These are phyloP conservation scores for Botia kubotai DNA, from an alignment of 2,797 vertebrate genomes.

Conservation along the genomic window DNA sequence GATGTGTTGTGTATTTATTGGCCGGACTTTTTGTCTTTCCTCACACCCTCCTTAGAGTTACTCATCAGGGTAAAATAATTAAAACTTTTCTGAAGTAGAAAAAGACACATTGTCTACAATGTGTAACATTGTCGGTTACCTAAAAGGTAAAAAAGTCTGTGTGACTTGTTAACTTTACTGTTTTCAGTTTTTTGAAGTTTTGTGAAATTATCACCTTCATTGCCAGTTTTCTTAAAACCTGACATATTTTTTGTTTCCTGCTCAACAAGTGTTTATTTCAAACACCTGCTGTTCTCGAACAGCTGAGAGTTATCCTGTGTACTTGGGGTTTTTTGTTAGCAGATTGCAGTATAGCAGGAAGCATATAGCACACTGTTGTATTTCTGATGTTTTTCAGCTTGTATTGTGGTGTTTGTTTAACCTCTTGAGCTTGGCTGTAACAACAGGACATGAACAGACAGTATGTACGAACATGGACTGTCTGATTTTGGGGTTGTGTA, in stretches of 20 bases:
- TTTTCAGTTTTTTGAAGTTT: neutral
- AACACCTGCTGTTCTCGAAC: neutral
- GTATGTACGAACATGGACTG: neutral
- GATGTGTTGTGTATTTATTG: no score
- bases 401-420: neutral
- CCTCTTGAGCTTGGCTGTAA: neutral
- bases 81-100: no score
- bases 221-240: neutral
- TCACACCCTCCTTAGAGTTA: no score
- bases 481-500: neutral
- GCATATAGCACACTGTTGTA: neutral
- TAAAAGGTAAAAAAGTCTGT: no score
- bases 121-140: no score
- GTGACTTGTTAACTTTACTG: neutral
- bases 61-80: no score
- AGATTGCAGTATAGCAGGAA: neutral
- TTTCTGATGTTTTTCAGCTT: slow-evolving; percentile 2
- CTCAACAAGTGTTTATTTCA: neutral
- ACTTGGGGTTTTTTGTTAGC: neutral
- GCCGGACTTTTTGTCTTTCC: no score
- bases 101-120: no score
- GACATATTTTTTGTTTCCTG: neutral
- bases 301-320: neutral
- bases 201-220: neutral
- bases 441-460: neutral